phyloP scores from a whole-genome alignment of 1,140 invertebrate species.

The Dermatophagoides farinae region DNA sequence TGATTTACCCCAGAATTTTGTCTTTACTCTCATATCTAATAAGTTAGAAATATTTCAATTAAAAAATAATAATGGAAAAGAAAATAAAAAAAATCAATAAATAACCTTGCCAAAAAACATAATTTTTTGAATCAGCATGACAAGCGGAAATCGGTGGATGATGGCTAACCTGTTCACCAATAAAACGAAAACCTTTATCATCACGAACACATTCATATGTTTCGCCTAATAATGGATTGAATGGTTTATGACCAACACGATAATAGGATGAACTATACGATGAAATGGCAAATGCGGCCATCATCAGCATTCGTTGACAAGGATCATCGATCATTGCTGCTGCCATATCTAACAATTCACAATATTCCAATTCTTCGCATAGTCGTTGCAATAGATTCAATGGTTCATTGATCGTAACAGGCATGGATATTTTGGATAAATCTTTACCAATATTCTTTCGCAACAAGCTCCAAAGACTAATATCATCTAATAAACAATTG shows the following conservation, averaged over 20 bases:
- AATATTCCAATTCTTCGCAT: constrained; percentile 66
- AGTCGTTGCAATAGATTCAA: constrained; percentile 55
- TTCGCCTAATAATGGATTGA: constrained; percentile 65
- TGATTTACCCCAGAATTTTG: constrained; percentile 76
- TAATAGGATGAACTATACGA: constrained; percentile 54
- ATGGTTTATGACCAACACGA: constrained; percentile 60
- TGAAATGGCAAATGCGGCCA: constrained; percentile 62
- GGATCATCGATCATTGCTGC: constrained; percentile 36
- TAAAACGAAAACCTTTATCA: constrained; percentile 52
- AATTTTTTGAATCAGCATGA: constrained; percentile 49
- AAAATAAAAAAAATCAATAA: constrained; percentile 1
- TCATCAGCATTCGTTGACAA: constrained; percentile 45
- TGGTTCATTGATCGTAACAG: constrained; percentile 62
- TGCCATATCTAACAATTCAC: constrained; percentile 51
- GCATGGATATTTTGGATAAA: constrained; percentile 55
- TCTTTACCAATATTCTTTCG: constrained; percentile 71
- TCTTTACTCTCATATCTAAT: constrained; percentile 50
- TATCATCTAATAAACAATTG: constrained; percentile 26
- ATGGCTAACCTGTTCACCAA: constrained; percentile 56
- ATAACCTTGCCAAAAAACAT: constrained; percentile 49
- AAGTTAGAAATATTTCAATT: constrained; percentile 24
- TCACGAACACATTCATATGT: constrained; percentile 57
- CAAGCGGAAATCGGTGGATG: constrained; percentile 66
- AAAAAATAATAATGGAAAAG: not conserved
- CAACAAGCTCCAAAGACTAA: constrained; percentile 55